Conservation (phyloP, 2,797 vertebrate genomes). For the Catharus ustulatus region DNA sequence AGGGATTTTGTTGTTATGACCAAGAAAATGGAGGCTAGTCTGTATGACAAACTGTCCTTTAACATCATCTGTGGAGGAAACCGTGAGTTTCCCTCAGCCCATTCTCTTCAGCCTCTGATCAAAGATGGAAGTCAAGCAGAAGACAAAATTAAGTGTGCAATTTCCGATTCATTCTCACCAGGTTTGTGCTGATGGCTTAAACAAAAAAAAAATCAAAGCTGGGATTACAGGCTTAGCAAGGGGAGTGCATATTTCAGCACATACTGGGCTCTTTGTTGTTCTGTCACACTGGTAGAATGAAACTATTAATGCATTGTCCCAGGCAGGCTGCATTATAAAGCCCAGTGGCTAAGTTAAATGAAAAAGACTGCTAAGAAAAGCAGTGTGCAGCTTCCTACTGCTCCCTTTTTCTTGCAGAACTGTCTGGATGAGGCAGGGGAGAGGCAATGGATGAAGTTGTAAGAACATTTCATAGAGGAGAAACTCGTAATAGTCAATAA, state of each 20-base stretch:
- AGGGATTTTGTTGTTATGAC: background rate
- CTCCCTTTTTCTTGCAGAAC: background rate
- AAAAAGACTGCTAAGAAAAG: slow-evolving; percentile 1
- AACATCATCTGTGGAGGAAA: background rate
- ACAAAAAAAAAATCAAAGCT: slow-evolving; percentile 14
- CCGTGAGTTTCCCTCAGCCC: background rate
- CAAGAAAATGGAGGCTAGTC: background rate
- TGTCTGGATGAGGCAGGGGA: background rate
- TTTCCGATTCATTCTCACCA: slow-evolving; percentile 30
- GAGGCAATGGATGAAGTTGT: background rate
- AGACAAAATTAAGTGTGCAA: background rate
- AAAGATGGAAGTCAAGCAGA: slow-evolving; percentile 51
- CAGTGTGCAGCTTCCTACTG: background rate
- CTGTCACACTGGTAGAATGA: slow-evolving; percentile 50
- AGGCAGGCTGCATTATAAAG: slow-evolving; percentile 28
- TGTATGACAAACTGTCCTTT: background rate
- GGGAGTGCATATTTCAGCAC: slow-evolving; percentile 59
- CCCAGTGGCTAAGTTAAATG: slow-evolving; percentile 45
- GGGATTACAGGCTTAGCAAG: slow-evolving; percentile 54
- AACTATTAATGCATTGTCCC: slow-evolving; percentile 60
- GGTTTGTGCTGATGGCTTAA: slow-evolving; percentile 35
- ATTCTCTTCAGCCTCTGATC: slow-evolving; percentile 5
- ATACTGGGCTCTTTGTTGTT: slow-evolving; percentile 60
- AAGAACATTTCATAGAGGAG: background rate
- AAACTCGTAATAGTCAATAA: background rate